Evolutionary conservation across 1,140 invertebrate genomes (phyloP).

Genomic region (Scaptomyza montana): DNA sequence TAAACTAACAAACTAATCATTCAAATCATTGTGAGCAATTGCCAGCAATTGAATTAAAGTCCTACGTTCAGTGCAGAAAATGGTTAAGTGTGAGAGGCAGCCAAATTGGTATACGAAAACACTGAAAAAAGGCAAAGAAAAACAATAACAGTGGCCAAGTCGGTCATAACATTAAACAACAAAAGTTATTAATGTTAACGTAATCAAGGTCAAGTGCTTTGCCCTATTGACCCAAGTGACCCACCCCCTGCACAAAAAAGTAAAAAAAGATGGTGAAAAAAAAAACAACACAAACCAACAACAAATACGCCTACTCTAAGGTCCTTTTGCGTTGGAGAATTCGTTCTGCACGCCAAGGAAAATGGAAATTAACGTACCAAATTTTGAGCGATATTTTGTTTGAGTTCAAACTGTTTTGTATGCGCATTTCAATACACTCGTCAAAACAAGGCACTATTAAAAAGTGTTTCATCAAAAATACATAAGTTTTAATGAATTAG

Average conservation of each 20-base stretch:
- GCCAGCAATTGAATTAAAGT: conserved; percentile 76
- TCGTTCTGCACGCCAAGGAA: conserved; percentile 72
- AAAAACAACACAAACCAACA: not conserved
- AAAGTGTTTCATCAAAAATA: too few relatives aligned
- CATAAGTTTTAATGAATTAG: too few relatives aligned
- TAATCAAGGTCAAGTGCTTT: conserved; percentile 81
- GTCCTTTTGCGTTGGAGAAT: conserved; percentile 50
- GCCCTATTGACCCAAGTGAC: conserved; percentile 66
- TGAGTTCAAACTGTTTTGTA: conserved; percentile 30
- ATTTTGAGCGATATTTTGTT: conserved; percentile 48
- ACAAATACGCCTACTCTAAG: conserved; percentile 28
- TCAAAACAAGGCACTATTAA: not conserved
- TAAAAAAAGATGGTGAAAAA: too few relatives aligned
- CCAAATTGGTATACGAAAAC: conserved; percentile 58
- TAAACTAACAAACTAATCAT: conserved; percentile 5
- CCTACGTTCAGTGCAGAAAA: conserved; percentile 34
- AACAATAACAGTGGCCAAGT: conserved; percentile 38
- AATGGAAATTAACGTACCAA: conserved; percentile 76
- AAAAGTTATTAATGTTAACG: conserved; percentile 77
- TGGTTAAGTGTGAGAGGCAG: conserved; percentile 28
- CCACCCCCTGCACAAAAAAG: not conserved
- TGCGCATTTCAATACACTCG: not conserved
- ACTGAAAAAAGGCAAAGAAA: conserved; percentile 17
- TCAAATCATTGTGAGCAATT: conserved; percentile 52
- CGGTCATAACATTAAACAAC: conserved; percentile 76